Percentiles rank a stretch among this genome's conserved stretches.
These are phyloP conservation scores for Polyergus mexicanus DNA, from an alignment of 1,140 invertebrate species.

Conservation along the genomic window DNA sequence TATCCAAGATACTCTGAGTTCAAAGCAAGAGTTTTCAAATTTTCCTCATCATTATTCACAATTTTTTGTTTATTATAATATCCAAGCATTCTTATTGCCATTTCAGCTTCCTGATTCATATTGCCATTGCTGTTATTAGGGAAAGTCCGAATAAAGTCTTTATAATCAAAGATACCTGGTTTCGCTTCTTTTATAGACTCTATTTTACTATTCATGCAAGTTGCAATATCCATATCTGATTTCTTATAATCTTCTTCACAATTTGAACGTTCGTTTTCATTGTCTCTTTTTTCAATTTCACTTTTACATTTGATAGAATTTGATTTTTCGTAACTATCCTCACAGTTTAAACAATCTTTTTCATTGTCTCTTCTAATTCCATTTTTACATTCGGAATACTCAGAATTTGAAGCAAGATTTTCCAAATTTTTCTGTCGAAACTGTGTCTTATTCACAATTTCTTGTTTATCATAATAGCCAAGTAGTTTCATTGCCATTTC, in stretches of 20 bases:
- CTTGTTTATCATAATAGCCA: slow-evolving; percentile 59
- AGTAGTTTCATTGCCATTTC: slow-evolving; percentile 70
- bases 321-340: background rate
- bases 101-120: slow-evolving; percentile 59
- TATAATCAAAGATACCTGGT: slow-evolving; percentile 74
- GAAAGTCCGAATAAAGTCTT: slow-evolving; percentile 78
- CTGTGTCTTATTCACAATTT: slow-evolving; percentile 60
- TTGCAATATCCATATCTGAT: slow-evolving; percentile 65
- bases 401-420: slow-evolving; percentile 45
- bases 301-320: slow-evolving; percentile 16
- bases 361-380: slow-evolving; percentile 37
- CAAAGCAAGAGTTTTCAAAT: slow-evolving; percentile 50
- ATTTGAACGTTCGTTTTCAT: slow-evolving; percentile 1
- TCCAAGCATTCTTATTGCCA: slow-evolving; percentile 66
- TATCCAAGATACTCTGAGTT: slow-evolving; percentile 25
- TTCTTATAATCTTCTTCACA: slow-evolving; percentile 14
- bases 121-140: slow-evolving; percentile 70
- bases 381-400: slow-evolving; percentile 14
- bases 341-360: background rate
- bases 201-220: slow-evolving; percentile 81
- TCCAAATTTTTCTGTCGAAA: slow-evolving; percentile 61
- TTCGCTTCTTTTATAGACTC: slow-evolving; percentile 66
- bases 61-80: slow-evolving; percentile 64
- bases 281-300: slow-evolving; percentile 37
- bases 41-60: slow-evolving; percentile 62